Conservation (phyloP, 1,140 invertebrate species). For the Leptonema lineaticorne region DNA sequence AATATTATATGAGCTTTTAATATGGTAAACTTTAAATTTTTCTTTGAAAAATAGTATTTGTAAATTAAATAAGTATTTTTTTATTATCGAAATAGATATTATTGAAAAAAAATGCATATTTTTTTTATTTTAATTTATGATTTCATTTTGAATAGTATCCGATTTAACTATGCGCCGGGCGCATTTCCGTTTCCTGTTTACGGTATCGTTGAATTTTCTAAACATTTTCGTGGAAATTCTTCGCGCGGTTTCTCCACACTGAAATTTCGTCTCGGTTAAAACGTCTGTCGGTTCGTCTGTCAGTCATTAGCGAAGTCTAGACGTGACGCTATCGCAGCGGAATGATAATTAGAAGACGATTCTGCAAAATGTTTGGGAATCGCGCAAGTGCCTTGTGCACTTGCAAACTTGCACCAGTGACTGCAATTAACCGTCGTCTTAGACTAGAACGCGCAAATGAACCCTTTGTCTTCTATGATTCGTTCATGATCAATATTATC, state of each 20-base stretch:
- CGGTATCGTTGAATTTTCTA: no score
- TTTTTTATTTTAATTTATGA: no score
- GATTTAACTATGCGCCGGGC: neutral
- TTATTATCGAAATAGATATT: no score
- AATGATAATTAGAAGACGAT: conserved; percentile 19
- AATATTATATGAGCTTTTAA: no score
- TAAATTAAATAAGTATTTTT: no score
- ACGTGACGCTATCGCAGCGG: conserved; percentile 12
- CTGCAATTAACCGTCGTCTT: neutral
- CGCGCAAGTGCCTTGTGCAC: neutral
- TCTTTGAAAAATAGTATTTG: no score
- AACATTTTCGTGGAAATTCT: neutral
- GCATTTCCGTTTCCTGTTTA: neutral
- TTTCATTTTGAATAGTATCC: no score
- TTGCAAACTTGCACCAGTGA: neutral
- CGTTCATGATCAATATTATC: no score
- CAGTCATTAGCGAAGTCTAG: conserved; percentile 6
- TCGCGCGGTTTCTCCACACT: no score
- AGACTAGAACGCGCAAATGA: neutral
- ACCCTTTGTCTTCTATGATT: neutral
- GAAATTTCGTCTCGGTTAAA: neutral
- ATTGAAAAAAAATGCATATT: no score
- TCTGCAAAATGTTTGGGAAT: neutral
- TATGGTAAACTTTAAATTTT: no score
- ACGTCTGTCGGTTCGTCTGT: neutral